Evolutionary conservation across 1,140 invertebrate species (phyloP), one percentile per base, ranked within the genome.

Genomic region (Sarcophaga peregrina): DNA sequence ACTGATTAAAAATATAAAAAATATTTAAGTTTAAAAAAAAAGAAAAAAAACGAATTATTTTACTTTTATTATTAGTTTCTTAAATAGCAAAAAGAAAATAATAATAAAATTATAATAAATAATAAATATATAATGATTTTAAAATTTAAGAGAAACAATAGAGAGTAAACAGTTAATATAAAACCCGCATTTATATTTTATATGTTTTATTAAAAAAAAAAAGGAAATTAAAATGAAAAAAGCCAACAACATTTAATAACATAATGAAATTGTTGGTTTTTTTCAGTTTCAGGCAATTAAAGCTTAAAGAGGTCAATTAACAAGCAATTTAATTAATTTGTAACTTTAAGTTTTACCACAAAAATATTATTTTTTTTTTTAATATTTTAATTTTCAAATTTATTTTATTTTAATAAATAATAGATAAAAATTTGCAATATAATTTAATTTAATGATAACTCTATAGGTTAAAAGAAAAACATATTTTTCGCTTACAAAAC

Each of bases 1-100:
- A 86, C 86, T 86, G 85, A 83, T 78, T 73, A 80, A 81, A 50
- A 47, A 76, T 52, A 73, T 47, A 17, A 48, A 83, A 78, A 80
- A 48, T 50, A 25, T 47, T 80, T n/a, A 17, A 80, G 76, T 45
- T 48, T 10, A 80, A 25, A 47, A 37, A 25, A 3, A 11, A 50
- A 46, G 45, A 46, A 76, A 45, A 76, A 2, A 9, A 76, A 76
- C 1, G 25, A 68, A 68, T 8, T 25, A 58, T 58, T n/a, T 13
- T 6, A n/a, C 15, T 58, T 58, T 58, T 58, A 58, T 58, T 58
- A 58, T 58, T 13, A 58, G 7, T 58, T 58, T 58, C 54, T 58
- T 58, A n/a, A n/a, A 58, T n/a, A 58, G n/a, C 15, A 13, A 74
- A 74, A 8, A 76, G n/a, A 47, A 76, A 48, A 47, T 76, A 46